Evolutionary conservation across 2,888 invertebrate genomes (phyloP), one percentile per base, ranked within the genome.

Genomic region (Hyppa rectilinea): DNA sequence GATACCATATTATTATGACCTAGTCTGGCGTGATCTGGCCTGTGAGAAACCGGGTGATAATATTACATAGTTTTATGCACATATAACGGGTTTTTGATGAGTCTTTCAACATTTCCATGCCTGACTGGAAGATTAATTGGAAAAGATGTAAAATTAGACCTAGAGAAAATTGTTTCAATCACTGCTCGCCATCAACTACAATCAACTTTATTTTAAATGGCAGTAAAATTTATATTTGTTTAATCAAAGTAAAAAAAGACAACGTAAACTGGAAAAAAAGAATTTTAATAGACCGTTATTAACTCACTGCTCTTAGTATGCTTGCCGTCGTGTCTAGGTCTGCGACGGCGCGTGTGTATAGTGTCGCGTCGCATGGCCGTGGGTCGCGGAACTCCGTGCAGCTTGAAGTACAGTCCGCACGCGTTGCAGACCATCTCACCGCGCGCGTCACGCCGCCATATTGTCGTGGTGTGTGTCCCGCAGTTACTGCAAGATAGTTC

Each of bases 351-450:
- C 71, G 99, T 99, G 94, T 99, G 99, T 87, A 99, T 99, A 53
- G 99, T 99, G 92, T 99, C 99, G 87, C 99, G 98, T 86, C 99
- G 97, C 99, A 99, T 99, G 71, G 99, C 98, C 85, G 98, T 97
- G 34, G 99, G 99, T 74, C 99, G 97, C 93, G 98, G 98, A 65
- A 99, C 98, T 80, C 98, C 98, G 94, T 99, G 99, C 85, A 99
- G 96, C 95, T 99, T 99, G 96, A 97, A 99, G 96, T 99, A 99
- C 47, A 99, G 97, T 0, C 99, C 99, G 93, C 99, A 99, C 50
- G 99, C 99, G 95, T 99, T 99, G 95, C 99, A 99, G 73, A 99
- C 99, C 97, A 99, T 99, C 96, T 99, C 99, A 3, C 99, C 99
- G 88, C 98, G 97, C 88, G 98, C 97, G 95, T 99, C 99, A 85